These are phyloP conservation scores for Chloebia gouldiae DNA, from an alignment of 2,113 vertebrate species.

Conservation along the genomic window DNA sequence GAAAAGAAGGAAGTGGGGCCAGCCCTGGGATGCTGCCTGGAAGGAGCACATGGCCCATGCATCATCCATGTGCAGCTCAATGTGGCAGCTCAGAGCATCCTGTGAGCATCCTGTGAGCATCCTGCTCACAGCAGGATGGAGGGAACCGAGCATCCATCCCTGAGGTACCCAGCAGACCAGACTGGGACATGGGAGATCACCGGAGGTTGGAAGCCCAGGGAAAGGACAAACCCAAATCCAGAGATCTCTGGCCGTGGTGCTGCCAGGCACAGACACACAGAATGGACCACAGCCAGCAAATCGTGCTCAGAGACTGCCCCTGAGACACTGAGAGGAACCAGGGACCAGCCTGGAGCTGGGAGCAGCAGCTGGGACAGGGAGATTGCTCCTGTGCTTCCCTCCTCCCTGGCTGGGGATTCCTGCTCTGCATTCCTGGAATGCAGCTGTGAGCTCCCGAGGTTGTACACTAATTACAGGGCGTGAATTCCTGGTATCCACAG, in stretches of 20 bases:
- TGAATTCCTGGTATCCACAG: neutral
- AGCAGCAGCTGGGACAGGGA: neutral
- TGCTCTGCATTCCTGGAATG: neutral
- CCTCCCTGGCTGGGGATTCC: neutral
- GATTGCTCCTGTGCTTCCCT: neutral
- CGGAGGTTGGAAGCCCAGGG: neutral
- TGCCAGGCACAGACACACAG: neutral
- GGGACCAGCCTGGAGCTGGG: neutral
- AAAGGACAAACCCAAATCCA: neutral
- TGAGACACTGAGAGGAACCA: neutral
- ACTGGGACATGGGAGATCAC: neutral
- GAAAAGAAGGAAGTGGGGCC: neutral
- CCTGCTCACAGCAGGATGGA: neutral
- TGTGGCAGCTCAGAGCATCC: neutral
- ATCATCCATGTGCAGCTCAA: neutral
- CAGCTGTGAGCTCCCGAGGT: neutral
- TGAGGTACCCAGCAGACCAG: accelerated
- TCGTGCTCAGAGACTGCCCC: neutral
- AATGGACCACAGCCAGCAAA: neutral
- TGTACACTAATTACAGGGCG: neutral
- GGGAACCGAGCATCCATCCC: accelerated
- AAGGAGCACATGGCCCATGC: neutral
- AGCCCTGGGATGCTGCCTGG: neutral
- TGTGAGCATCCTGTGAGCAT: no score
- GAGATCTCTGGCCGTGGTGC: neutral